Base-by-base conservation (phyloP, 1,140 invertebrate genomes). In the Eurosta solidaginis region DNA sequence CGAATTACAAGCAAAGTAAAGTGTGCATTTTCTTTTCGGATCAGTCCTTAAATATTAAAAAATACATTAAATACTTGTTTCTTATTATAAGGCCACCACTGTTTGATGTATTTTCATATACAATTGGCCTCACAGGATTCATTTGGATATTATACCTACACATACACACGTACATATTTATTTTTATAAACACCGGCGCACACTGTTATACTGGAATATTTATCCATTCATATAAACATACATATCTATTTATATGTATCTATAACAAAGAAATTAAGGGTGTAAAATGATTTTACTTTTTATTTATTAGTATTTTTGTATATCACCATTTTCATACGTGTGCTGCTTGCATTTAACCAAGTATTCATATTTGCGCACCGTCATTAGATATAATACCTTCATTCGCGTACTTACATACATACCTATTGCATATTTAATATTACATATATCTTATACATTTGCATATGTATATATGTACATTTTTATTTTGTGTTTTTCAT, bases 221-320 rank as follows among this genome's bases (percentile, higher is more conserved):
- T n/a, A n/a, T 29, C 12, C 33, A 29, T 25, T 29, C 52, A 44
- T 50, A 78, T 82, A 10, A n/a, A n/a, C 50, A 25, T 54, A 54
- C 50, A 54, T 20, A 20, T 6, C n/a, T 54, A 20, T 17, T 25
- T n/a, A 20, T 6, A 20, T 17, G 4, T n/a, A 20, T 6, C n/a
- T 9, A 6, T 44, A 74, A 44, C 25, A 47, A 47, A 49, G 42
- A 76, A 76, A 85, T 84, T 85, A 85, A 84, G 84, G 84, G 84
- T 85, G 84, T 85, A 85, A 85, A 85, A 85, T 85, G 83, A 81
- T 83, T 83, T 85, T 85, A 85, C 83, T 83, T 85, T 85, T 85
- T 84, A 74, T 74, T 74, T 44, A 74, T 74, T 59, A n/a, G n/a
- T n/a, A 59, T 59, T 59, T 36, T 36, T 22, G 45, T 49, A 49